phyloP scores from a whole-genome alignment of 2,797 vertebrate genomes.

The Sylvilagus floridanus region DNA sequence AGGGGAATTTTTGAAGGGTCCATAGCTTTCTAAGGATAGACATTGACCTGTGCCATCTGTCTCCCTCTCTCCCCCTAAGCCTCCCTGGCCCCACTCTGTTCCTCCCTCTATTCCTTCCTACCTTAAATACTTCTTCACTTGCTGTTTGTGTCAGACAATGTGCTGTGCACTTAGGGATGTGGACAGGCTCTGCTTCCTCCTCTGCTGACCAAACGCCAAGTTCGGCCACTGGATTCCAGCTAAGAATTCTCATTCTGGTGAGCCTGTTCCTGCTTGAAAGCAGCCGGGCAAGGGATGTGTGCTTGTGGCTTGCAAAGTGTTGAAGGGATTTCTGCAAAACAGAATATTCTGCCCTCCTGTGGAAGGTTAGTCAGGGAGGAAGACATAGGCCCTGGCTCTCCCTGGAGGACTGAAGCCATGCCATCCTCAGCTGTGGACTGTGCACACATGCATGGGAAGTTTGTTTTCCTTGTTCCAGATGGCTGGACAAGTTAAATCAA shows the following conservation, averaged over 20 bases:
- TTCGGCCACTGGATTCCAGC: neutral
- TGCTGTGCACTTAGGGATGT: neutral
- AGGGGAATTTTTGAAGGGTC: neutral
- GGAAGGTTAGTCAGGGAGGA: neutral
- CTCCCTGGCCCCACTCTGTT: no score
- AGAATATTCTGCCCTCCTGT: neutral
- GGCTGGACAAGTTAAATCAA: neutral
- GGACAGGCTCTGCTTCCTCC: neutral
- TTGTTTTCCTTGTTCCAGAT: slow-evolving; percentile 40
- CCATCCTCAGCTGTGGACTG: neutral
- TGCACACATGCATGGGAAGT: neutral
- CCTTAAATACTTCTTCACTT: neutral
- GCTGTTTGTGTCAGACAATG: neutral
- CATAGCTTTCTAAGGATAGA: neutral
- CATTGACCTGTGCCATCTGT: neutral
- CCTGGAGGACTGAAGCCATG: neutral
- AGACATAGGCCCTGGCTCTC: neutral
- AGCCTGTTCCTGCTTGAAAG: neutral
- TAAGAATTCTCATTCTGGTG: neutral
- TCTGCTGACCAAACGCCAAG: slow-evolving; percentile 10
- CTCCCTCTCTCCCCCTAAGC: neutral
- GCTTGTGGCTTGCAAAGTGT: neutral
- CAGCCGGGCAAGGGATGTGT: neutral
- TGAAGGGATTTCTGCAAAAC: neutral
- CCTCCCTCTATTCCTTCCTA: neutral